Percentiles rank a stretch among this genome's conserved stretches.
These are phyloP conservation scores for Chionis minor DNA, from an alignment of 2,113 vertebrate genomes.

Conservation along the genomic window DNA sequence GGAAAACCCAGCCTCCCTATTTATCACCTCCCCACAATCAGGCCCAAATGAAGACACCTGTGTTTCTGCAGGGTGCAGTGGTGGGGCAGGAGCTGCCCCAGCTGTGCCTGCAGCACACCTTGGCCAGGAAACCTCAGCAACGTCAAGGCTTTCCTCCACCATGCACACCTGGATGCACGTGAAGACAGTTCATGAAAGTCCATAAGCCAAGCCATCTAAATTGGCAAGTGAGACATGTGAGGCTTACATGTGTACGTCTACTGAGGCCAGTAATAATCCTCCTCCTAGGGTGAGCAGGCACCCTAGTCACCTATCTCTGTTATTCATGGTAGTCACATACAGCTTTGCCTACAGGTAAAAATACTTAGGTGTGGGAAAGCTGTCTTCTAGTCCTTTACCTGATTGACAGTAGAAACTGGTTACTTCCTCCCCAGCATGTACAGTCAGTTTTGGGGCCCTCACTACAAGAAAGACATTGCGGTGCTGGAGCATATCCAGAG, in stretches of 20 bases:
- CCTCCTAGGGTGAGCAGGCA: neutral
- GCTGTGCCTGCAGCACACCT: neutral
- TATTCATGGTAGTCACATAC: neutral
- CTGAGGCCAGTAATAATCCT: neutral
- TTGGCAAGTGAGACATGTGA: neutral
- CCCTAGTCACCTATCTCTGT: neutral
- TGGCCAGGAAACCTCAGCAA: neutral
- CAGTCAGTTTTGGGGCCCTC: neutral
- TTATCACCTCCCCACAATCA: neutral
- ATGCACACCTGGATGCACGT: neutral
- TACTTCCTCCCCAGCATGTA: neutral
- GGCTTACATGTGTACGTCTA: fast-evolving
- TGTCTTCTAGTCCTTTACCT: neutral
- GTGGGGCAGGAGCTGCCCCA: neutral
- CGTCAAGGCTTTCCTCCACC: neutral
- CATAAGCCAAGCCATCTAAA: neutral
- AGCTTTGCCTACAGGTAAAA: neutral
- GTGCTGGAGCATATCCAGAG: too few species aligned
- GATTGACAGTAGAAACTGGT: neutral
- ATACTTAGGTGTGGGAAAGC: neutral
- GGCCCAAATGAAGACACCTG: neutral
- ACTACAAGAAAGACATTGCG: neutral
- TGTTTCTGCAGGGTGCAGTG: neutral
- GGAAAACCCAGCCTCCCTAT: fast-evolving
- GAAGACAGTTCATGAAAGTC: neutral